phyloP scores from a whole-genome alignment of 1,140 invertebrate genomes.

The Drosophila punjabiensis region DNA sequence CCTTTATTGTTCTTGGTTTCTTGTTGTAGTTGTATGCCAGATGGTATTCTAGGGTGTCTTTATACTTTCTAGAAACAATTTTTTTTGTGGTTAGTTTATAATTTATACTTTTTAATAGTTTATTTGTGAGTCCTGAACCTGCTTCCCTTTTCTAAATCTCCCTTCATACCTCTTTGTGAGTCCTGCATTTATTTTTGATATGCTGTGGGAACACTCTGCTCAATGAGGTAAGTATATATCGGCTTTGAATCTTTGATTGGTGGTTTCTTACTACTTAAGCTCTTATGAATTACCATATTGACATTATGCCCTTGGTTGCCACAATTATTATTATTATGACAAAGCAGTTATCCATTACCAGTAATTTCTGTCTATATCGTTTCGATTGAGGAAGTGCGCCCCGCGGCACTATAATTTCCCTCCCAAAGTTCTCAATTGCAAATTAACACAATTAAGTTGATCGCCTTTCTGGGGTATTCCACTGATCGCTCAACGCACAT shows the following conservation, averaged over 20 bases:
- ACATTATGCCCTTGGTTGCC: slow-evolving; percentile 6
- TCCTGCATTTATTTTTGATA: not conserved
- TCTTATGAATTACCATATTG: slow-evolving; percentile 4
- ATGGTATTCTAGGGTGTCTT: not conserved
- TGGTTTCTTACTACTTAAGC: not conserved
- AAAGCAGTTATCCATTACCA: slow-evolving; percentile 32
- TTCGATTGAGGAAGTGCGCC: slow-evolving; percentile 25
- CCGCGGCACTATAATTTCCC: slow-evolving; percentile 19
- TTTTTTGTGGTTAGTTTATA: not conserved
- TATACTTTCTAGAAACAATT: not conserved
- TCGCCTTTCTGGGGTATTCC: slow-evolving; percentile 42
- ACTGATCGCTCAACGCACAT: slow-evolving; percentile 30
- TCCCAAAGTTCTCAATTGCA: slow-evolving; percentile 36
- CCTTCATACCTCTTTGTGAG: too few species aligned
- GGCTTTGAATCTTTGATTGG: not conserved
- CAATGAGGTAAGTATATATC: not conserved
- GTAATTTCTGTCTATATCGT: slow-evolving; percentile 32
- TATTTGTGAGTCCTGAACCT: not conserved
- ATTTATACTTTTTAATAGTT: not conserved
- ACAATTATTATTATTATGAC: slow-evolving; percentile 35
- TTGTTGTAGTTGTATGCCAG: not conserved
- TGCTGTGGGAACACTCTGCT: not conserved
- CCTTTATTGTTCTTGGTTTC: not conserved
- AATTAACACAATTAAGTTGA: slow-evolving; percentile 52
- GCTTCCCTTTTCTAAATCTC: not conserved